Conservation (phyloP, 2,888 invertebrate genomes). For the Selenia dentaria region DNA sequence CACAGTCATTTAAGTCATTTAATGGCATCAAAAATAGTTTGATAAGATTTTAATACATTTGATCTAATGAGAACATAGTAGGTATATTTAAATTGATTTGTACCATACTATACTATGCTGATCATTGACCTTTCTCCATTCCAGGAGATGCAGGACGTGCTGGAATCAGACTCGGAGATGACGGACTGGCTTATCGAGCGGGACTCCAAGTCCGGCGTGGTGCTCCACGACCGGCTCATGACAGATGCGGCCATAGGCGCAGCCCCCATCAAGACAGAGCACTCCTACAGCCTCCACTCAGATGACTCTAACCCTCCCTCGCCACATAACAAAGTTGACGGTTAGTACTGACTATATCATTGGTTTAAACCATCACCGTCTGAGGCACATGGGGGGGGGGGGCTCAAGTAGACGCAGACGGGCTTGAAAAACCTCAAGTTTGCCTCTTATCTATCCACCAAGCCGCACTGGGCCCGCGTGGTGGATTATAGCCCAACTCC, state of each 20-base stretch:
- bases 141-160: constrained; percentile 87
- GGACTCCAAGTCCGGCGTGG: constrained; percentile 88
- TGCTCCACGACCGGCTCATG: constrained; percentile 95
- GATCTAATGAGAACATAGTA: too few relatives aligned
- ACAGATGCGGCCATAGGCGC: constrained; percentile 94
- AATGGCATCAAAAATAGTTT: too few relatives aligned
- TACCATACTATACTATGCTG: neutral
- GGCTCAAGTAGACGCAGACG: too few relatives aligned
- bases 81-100: neutral
- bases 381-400: too few relatives aligned
- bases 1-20: too few relatives aligned
- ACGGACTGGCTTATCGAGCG: constrained; percentile 88
- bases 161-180: constrained; percentile 87
- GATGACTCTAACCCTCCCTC: constrained; percentile 89
- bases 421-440: too few relatives aligned
- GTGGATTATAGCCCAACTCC: too few relatives aligned
- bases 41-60: too few relatives aligned
- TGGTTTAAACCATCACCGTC: too few relatives aligned
- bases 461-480: too few relatives aligned
- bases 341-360: constrained; percentile 74
- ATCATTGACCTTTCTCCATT: constrained; percentile 42
- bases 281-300: constrained; percentile 94
- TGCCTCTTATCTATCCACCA: too few relatives aligned
- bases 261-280: constrained; percentile 94
- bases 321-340: constrained; percentile 90